These are phyloP conservation scores for Stratiolaelaps scimitus DNA, from an alignment of 1,140 invertebrate species.

Conservation along the genomic window DNA sequence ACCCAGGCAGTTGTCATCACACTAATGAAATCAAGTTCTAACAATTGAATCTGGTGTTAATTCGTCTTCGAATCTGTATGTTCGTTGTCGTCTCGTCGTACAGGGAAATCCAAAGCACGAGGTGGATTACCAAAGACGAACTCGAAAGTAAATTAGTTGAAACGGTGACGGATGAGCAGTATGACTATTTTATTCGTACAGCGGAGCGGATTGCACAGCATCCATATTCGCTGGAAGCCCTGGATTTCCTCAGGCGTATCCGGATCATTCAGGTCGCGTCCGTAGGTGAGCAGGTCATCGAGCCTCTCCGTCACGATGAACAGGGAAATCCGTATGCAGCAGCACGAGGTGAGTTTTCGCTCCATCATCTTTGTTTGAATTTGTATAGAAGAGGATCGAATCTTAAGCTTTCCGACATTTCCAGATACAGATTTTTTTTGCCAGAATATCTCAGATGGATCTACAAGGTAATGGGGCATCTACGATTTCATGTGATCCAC, in stretches of 20 bases:
- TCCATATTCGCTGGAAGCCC: constrained; percentile 50
- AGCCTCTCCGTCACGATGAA: constrained; percentile 52
- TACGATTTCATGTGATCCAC: too few relatives aligned
- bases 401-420: too few relatives aligned
- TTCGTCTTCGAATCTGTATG: too few relatives aligned
- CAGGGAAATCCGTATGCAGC: constrained; percentile 55
- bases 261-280: constrained; percentile 48
- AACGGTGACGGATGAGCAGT: constrained; percentile 54
- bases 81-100: too few relatives aligned
- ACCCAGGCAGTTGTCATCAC: too few relatives aligned
- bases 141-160: constrained; percentile 59
- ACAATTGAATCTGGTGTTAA: too few relatives aligned
- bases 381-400: too few relatives aligned
- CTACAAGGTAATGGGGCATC: too few relatives aligned
- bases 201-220: constrained; percentile 57
- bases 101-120: constrained; percentile 47
- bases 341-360: constrained; percentile 46
- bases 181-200: constrained; percentile 56
- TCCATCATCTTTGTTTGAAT: too few relatives aligned
- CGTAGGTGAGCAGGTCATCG: constrained; percentile 42
- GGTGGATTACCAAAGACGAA: constrained; percentile 56
- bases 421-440: too few relatives aligned
- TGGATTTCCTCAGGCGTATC: constrained; percentile 59
- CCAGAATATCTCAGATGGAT: too few relatives aligned
- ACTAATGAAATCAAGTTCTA: too few relatives aligned